A percentile compares a stretch with the other conserved stretches of the same genome.
phyloP scores from a whole-genome alignment of 2,888 invertebrate genomes.

The Plebejus argus region DNA sequence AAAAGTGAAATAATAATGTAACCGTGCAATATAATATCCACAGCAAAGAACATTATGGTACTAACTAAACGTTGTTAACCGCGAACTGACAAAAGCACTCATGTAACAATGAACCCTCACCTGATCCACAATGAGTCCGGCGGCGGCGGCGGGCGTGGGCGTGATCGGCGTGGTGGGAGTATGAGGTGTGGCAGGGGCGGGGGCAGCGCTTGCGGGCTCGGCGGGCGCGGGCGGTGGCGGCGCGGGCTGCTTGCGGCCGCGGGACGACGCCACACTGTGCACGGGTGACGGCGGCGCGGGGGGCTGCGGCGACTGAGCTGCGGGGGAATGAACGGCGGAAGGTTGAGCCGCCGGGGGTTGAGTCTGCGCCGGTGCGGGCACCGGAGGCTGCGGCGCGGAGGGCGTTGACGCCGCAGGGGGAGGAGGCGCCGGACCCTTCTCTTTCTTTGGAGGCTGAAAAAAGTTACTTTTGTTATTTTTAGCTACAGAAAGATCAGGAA shows the following conservation, averaged over 20 bases:
- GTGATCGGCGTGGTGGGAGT: conserved; percentile 42
- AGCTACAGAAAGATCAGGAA: neutral
- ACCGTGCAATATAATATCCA: neutral
- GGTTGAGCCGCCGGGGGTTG: conserved; percentile 43
- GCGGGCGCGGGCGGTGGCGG: conserved; percentile 80
- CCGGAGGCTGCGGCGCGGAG: conserved; percentile 41
- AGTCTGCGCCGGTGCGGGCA: conserved; percentile 41
- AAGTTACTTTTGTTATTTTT: neutral
- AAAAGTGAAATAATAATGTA: neutral
- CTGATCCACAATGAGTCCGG: conserved; percentile 63
- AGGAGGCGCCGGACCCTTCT: conserved; percentile 91
- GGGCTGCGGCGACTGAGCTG: conserved; percentile 32
- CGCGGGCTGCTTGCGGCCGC: conserved; percentile 71
- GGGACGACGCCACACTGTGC: neutral
- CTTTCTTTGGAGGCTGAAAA: conserved; percentile 85
- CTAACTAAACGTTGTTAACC: neutral
- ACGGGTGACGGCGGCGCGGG: conserved; percentile 44
- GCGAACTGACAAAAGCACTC: neutral
- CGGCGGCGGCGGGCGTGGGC: conserved; percentile 54
- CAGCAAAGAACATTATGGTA: neutral
- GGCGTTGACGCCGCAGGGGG: conserved; percentile 71
- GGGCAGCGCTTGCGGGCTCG: conserved; percentile 43
- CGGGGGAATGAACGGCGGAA: conserved; percentile 30
- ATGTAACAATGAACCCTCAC: conserved; percentile 43
- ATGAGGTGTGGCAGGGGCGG: conserved; percentile 43